These are phyloP conservation scores for Drosophila parabipectinata DNA, from an alignment of 1,140 invertebrate genomes.

Conservation along the genomic window DNA sequence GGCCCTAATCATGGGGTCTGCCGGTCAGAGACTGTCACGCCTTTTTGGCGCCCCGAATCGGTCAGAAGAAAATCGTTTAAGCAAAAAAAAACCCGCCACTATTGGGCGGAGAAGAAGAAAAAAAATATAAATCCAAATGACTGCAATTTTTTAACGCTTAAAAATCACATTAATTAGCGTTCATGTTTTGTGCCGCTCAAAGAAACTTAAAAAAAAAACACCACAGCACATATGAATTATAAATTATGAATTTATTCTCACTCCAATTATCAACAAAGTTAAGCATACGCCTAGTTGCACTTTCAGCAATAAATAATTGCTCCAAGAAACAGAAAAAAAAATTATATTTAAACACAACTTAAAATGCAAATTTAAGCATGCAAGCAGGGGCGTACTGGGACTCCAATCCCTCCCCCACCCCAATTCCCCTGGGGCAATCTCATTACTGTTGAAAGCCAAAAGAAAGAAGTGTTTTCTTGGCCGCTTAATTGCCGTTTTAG, in stretches of 20 bases:
- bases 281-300: slow-evolving; percentile 80
- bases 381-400: slow-evolving; percentile 24
- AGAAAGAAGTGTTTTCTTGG: slow-evolving; percentile 64
- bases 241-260: slow-evolving; percentile 79
- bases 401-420: slow-evolving; percentile 1
- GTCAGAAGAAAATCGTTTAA: slow-evolving; percentile 35
- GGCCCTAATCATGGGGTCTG: slow-evolving; percentile 49
- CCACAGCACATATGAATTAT: slow-evolving; percentile 50
- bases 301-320: slow-evolving; percentile 75
- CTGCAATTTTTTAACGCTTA: slow-evolving; percentile 57
- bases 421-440: slow-evolving; percentile 5
- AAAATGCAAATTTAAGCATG: slow-evolving; percentile 76
- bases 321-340: slow-evolving; percentile 48
- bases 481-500: slow-evolving; percentile 61
- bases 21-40: slow-evolving; percentile 38
- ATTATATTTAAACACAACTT: slow-evolving; percentile 71
- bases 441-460: slow-evolving; percentile 67
- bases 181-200: slow-evolving; percentile 58
- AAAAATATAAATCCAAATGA: slow-evolving; percentile 43
- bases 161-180: slow-evolving; percentile 74
- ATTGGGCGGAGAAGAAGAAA: slow-evolving; percentile 14
- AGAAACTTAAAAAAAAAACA: slow-evolving; percentile 13
- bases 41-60: slow-evolving; percentile 58
- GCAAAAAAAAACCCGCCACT: slow-evolving; percentile 11
- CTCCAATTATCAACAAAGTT: slow-evolving; percentile 81